Evolutionary conservation across 2,113 vertebrate species (phyloP).

Genomic region (Erythrocebus patas): DNA sequence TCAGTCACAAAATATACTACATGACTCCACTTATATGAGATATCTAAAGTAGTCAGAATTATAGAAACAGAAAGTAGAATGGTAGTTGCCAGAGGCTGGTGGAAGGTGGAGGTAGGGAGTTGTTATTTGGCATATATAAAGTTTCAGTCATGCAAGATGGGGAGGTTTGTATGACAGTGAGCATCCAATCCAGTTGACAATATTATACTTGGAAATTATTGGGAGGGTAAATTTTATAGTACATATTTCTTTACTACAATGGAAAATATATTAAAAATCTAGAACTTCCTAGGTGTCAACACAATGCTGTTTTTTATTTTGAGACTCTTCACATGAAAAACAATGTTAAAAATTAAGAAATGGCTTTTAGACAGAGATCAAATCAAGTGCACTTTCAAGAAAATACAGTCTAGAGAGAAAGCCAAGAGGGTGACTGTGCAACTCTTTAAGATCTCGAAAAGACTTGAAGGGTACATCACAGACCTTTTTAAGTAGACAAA

Average conservation of each 20-base stretch:
- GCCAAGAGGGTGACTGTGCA: not conserved
- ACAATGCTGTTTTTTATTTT: not conserved
- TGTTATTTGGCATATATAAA: not conserved
- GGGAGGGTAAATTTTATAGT: not conserved
- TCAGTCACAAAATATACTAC: not conserved
- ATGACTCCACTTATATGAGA: not conserved
- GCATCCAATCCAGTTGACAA: not conserved
- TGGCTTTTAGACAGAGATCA: not conserved
- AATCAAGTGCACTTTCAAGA: not conserved
- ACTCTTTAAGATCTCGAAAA: not conserved
- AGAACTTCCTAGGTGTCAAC: not conserved
- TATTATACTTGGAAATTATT: not conserved
- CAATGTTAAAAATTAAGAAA: not conserved
- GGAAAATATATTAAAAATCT: not conserved
- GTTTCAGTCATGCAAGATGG: not conserved
- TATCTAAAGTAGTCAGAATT: not conserved
- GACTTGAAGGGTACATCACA: not conserved
- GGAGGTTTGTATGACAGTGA: no score
- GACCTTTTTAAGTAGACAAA: not conserved
- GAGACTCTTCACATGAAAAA: not conserved
- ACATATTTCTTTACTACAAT: not conserved
- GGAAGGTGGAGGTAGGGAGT: no score
- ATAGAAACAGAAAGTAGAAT: not conserved
- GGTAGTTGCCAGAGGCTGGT: no score
- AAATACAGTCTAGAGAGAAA: not conserved